These are phyloP conservation scores for Drosophila mercatorum DNA, from an alignment of 2,888 invertebrate species.

Conservation along the genomic window DNA sequence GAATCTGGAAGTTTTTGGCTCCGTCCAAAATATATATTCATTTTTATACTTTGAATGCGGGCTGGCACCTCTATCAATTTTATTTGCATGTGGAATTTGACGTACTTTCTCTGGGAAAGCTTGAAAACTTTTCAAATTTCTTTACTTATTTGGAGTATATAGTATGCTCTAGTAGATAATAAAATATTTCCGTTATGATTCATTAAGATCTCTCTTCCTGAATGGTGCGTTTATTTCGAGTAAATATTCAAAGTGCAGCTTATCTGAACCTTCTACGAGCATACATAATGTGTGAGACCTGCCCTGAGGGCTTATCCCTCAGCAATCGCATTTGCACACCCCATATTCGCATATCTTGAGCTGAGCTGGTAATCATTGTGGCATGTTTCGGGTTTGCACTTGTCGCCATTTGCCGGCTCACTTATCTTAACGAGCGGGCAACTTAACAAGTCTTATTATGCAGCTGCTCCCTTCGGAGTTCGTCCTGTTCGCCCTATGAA, in stretches of 20 bases:
- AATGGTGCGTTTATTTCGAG: constrained; percentile 20
- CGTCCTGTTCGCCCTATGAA: neutral
- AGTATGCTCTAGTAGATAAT: too few relatives aligned
- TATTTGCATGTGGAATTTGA: too few relatives aligned
- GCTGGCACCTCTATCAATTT: too few relatives aligned
- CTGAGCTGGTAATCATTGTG: constrained; percentile 70
- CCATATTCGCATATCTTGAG: constrained; percentile 56
- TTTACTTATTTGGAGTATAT: too few relatives aligned
- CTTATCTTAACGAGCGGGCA: constrained; percentile 78
- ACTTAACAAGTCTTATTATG: constrained; percentile 80
- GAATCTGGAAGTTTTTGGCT: neutral
- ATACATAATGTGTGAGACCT: constrained; percentile 19
- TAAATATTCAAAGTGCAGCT: constrained; percentile 24
- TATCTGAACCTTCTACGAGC: constrained; percentile 3
- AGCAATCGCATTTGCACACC: constrained; percentile 28
- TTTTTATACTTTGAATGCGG: neutral
- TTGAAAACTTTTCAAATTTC: too few relatives aligned
- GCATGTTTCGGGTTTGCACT: constrained; percentile 68
- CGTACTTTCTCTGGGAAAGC: too few relatives aligned
- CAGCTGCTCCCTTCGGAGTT: constrained; percentile 50
- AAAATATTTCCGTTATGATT: too few relatives aligned
- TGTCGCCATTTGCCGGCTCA: constrained; percentile 78
- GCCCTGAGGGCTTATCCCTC: constrained; percentile 14
- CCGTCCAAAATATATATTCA: neutral
- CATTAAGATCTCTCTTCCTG: too few relatives aligned